These are phyloP conservation scores for Alcis repandata DNA, from an alignment of 2,888 invertebrate genomes.

Conservation along the genomic window DNA sequence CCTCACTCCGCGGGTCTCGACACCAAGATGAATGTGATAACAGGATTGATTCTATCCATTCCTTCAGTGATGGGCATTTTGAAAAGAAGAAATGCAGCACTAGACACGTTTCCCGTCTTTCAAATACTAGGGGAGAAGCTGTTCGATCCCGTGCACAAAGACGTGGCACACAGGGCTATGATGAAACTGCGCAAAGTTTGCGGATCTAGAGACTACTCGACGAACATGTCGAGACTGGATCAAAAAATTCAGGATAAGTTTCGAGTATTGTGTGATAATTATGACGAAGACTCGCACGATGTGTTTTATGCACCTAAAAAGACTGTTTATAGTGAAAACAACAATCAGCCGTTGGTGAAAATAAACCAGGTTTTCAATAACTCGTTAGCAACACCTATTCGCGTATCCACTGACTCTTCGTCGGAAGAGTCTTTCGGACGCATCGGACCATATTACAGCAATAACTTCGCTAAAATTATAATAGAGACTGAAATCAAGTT, in stretches of 20 bases:
- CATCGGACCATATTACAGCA: conserved; percentile 68
- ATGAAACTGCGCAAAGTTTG: conserved; percentile 90
- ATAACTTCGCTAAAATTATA: conserved; percentile 89
- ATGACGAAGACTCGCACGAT: conserved; percentile 81
- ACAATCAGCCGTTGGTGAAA: conserved; percentile 69
- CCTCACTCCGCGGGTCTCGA: conserved; percentile 83
- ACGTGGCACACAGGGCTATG: conserved; percentile 90
- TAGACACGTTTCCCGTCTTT: conserved; percentile 83
- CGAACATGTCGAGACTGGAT: conserved; percentile 79
- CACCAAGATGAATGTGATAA: conserved; percentile 85
- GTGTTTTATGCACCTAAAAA: conserved; percentile 80
- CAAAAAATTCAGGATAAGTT: conserved; percentile 84
- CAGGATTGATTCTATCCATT: conserved; percentile 89
- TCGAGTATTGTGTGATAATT: conserved; percentile 74
- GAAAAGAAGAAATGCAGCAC: conserved; percentile 76
- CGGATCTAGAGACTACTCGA: conserved; percentile 89
- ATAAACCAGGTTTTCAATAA: conserved; percentile 73
- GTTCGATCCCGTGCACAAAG: conserved; percentile 86
- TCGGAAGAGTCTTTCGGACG: conserved; percentile 88
- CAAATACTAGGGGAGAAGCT: conserved; percentile 85
- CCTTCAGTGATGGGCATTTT: conserved; percentile 88
- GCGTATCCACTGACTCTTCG: conserved; percentile 77
- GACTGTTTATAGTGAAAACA: conserved; percentile 59
- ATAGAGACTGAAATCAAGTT: conserved; percentile 94
- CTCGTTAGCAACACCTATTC: conserved; percentile 63